These are phyloP conservation scores for Monodelphis domestica DNA, from an alignment of 2,797 vertebrate genomes.

Conservation along the genomic window DNA sequence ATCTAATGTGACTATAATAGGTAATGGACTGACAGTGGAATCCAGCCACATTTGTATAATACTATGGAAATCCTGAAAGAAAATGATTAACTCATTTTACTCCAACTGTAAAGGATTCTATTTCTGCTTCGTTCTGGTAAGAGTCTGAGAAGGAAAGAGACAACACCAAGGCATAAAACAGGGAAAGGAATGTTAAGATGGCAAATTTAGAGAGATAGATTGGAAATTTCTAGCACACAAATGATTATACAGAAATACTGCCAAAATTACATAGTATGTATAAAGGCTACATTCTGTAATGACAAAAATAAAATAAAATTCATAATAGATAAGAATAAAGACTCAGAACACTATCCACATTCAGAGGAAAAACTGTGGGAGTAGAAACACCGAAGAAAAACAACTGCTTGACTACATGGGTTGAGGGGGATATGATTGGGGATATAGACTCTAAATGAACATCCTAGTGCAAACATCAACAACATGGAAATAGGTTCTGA, in stretches of 20 bases:
- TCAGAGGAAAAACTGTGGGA: no score
- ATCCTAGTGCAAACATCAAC: no score
- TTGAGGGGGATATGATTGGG: no score
- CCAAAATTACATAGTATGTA: slow-evolving; percentile 6
- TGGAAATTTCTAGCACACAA: background rate
- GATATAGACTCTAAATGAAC: no score
- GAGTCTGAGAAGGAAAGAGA: slow-evolving; percentile 11
- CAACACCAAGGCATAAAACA: background rate
- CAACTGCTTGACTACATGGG: no score
- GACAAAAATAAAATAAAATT: slow-evolving; percentile 2
- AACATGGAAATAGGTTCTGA: no score
- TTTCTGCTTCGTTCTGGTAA: background rate
- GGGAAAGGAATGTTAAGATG: slow-evolving; percentile 15
- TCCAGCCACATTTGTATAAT: slow-evolving; percentile 43
- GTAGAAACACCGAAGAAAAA: no score
- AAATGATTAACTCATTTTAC: slow-evolving; percentile 36
- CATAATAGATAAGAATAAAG: slow-evolving; percentile 2
- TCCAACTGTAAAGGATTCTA: slow-evolving; percentile 44
- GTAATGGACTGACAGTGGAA: slow-evolving; percentile 25
- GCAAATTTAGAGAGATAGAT: slow-evolving; percentile 6
- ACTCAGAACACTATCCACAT: no score
- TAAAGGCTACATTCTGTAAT: background rate
- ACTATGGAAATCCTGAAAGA: slow-evolving; percentile 23
- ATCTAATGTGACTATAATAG: background rate
- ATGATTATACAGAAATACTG: background rate